Base-by-base conservation (phyloP, 2,113 vertebrate genomes). In the Hypomesus transpacificus region DNA sequence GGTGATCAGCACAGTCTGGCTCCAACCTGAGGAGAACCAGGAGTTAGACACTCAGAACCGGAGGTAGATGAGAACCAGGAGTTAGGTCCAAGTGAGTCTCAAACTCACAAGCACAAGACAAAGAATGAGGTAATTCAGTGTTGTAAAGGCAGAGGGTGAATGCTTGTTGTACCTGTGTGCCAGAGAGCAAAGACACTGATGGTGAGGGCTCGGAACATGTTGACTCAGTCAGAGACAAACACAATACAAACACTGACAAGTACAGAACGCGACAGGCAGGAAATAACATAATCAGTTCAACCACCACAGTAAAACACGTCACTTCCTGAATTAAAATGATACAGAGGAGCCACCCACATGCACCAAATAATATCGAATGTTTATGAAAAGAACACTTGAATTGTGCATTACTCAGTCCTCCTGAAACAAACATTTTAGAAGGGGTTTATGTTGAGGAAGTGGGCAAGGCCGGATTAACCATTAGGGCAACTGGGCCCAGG, bases 1-100 rank as follows among this genome's bases (percentile, higher is more conserved):
- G 63, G 72, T 80, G 69, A 83, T 80, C 58, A 78, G 39, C 31
- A 83, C 54, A 18, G 54, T 56, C 54, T 56, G 54, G 54, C 54
- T 20, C 54, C 16, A 17, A 56, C 54, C 54, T 56, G 11, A n/a
- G 8, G 5, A 56, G 16, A 56, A 56, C 0, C 3, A 46, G 39
- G 39, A 46, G 9, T 46, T 46, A 46, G 39, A 46, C 39, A 46
- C 9, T 46, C 39, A 34, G 31, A 34, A 34, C 31, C 31, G 7
- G 31, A 34, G 31, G 31, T 34, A 34, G 31, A 34, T 6, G 5
- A 56, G 16, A 56, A 56, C 1, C 16, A 46, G 39, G 39, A 46
- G 9, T 46, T 18, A 56, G 16, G 54, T 20, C 16, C 18, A 56
- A 17, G n/a, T 56, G 16, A 5, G 11, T 56, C 17, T 56, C 16